phyloP scores from a whole-genome alignment of 2,797 vertebrate genomes.

The Coregonus suidteri region DNA sequence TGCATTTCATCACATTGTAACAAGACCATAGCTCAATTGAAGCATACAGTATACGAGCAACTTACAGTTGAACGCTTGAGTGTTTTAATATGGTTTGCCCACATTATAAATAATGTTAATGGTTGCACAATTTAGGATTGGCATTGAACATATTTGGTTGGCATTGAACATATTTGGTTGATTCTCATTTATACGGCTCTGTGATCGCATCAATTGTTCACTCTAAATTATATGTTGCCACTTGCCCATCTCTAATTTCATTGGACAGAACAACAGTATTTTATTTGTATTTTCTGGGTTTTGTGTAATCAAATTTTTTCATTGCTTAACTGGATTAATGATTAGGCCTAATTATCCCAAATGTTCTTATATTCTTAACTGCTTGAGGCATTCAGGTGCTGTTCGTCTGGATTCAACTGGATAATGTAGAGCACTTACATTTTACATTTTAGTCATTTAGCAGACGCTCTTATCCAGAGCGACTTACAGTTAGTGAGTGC shows the following conservation, averaged over 20 bases:
- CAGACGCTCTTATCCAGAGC: too few relatives aligned
- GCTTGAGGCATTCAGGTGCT: neutral
- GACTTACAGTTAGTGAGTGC: too few relatives aligned
- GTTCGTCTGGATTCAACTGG: slow-evolving; percentile 16
- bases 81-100: slow-evolving; percentile 29
- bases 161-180: slow-evolving; percentile 35
- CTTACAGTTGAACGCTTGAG: neutral
- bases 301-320: slow-evolving; percentile 47
- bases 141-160: slow-evolving; percentile 46
- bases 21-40: slow-evolving; percentile 33
- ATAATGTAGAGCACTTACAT: slow-evolving; percentile 21
- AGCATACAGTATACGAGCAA: neutral
- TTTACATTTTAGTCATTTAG: too few relatives aligned
- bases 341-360: slow-evolving; percentile 43
- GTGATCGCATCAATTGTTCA: slow-evolving; percentile 27
- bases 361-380: slow-evolving; percentile 28
- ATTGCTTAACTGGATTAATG: slow-evolving; percentile 49
- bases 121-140: slow-evolving; percentile 44
- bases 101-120: slow-evolving; percentile 33
- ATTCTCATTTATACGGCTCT: slow-evolving; percentile 20
- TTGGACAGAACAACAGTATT: slow-evolving; percentile 20
- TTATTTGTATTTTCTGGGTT: slow-evolving; percentile 25
- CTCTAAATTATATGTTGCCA: slow-evolving; percentile 14
- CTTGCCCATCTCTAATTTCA: too few relatives aligned
- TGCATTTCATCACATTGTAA: slow-evolving; percentile 33